Evolutionary conservation across 2,113 vertebrate genomes (phyloP), one percentile per base, ranked within the genome.

Genomic region (Emydura subglobosa): DNA sequence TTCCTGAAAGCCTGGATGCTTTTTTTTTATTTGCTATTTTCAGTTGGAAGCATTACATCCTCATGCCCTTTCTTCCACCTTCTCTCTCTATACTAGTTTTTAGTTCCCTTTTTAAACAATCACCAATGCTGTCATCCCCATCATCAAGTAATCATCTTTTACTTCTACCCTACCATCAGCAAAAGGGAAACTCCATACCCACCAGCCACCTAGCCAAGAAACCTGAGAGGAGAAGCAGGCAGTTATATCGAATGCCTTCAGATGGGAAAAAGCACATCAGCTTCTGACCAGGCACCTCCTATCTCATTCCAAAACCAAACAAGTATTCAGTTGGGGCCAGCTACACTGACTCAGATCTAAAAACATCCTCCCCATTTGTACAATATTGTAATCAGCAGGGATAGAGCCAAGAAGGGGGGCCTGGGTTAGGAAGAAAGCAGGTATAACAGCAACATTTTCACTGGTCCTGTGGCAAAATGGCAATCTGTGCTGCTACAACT

Each of bases 181-280:
- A 97, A 97, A 96, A 97, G 87, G 95, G 95, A 92, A 96, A 97
- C 95, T 95, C 96, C 96, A 96, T 96, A 96, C 95, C 96, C 95
- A 96, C 96, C 97, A 97, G 97, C 83, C 96, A 96, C 96, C 92
- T 96, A 95, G 95, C 95, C 96, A 95, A 96, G 96, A 97, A 97
- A 96, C 95, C 94, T 95, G 61, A 96, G 96, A 97, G 95, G 96
- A 97, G 96, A 42, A 29, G 42, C 74, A 29, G 13, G 42, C n/a
- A 72, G 34, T 72, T 72, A 39, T 39, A 72, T 4, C 39, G 22
- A 39, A 72, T 2, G 13, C 96, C 97, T 96, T 95, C 96, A 96
- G 94, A 97, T 96, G 97, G 91, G 96, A 97, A 96, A 97, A 90
- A 97, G 96, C 97, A 61, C 29, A 61, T 61, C 59, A 61, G 19